Conservation (phyloP, 2,113 vertebrate species). For the Bagarius yarrelli region DNA sequence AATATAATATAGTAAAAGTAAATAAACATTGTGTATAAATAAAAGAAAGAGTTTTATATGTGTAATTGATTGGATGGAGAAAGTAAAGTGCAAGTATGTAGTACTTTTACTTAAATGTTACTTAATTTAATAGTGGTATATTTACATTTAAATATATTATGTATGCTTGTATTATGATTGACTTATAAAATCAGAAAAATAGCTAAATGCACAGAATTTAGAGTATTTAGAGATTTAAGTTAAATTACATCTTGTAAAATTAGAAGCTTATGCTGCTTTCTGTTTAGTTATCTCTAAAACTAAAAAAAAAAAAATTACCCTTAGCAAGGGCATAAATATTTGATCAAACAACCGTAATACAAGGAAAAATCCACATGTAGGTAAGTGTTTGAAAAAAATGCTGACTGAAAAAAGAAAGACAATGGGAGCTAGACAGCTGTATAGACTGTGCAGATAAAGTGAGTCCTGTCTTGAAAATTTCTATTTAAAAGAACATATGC, state of each 20-base stretch:
- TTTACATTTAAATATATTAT: neutral
- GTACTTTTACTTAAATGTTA: too few relatives aligned
- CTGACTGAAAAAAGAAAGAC: neutral
- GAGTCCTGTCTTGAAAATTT: slow-evolving; percentile 67
- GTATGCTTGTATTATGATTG: neutral
- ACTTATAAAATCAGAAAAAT: neutral
- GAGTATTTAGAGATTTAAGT: neutral
- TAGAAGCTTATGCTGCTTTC: neutral
- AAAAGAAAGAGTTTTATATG: too few relatives aligned
- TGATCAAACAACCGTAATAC: neutral
- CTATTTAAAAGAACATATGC: slow-evolving; percentile 69
- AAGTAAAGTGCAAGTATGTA: too few relatives aligned
- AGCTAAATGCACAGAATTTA: neutral
- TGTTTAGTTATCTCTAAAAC: neutral
- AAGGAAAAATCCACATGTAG: neutral
- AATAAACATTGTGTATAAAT: too few relatives aligned
- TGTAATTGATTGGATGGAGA: too few relatives aligned
- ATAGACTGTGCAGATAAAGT: slow-evolving; percentile 54
- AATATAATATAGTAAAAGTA: too few relatives aligned
- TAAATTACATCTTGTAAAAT: neutral
- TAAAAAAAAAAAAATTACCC: neutral
- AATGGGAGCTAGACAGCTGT: slow-evolving; percentile 25
- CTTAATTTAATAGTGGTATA: neutral
- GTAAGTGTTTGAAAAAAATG: neutral
- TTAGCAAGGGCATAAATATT: neutral